These are phyloP conservation scores for Syngnathoides biaculeatus DNA, from an alignment of 2,113 vertebrate species.

Conservation along the genomic window DNA sequence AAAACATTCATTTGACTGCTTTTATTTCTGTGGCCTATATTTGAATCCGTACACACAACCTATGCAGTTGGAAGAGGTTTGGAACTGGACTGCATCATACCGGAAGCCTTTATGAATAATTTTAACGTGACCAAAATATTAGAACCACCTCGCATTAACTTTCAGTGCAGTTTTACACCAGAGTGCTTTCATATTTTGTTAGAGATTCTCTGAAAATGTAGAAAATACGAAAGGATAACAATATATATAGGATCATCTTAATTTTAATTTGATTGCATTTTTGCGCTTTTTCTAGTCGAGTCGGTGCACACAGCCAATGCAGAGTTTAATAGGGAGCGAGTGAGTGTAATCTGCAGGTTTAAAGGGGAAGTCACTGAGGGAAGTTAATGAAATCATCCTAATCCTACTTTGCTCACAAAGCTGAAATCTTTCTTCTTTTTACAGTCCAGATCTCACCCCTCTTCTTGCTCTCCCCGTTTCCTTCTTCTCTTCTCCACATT, in stretches of 20 bases:
- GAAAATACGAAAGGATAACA: too few relatives aligned
- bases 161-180: background rate
- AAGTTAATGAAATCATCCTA: constrained; percentile 70
- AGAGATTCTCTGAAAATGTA: too few relatives aligned
- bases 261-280: too few relatives aligned
- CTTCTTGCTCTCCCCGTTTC: background rate
- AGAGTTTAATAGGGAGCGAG: constrained; percentile 22
- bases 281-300: constrained; percentile 5
- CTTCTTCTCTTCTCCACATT: constrained; percentile 43
- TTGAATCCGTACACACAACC: too few relatives aligned
- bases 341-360: constrained; percentile 59
- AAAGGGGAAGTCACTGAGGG: constrained; percentile 57
- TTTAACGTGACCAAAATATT: background rate
- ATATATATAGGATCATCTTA: too few relatives aligned
- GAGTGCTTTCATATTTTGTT: too few relatives aligned
- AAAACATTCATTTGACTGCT: too few relatives aligned
- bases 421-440: constrained; percentile 32
- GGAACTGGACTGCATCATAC: background rate
- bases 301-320: constrained; percentile 4
- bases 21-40: too few relatives aligned
- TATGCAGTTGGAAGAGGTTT: background rate
- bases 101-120: background rate
- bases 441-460: constrained; percentile 17
- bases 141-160: background rate
- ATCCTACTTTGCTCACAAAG: constrained; percentile 49